phyloP scores from a whole-genome alignment of 2,797 vertebrate genomes.

The Sorex maritimensis region DNA sequence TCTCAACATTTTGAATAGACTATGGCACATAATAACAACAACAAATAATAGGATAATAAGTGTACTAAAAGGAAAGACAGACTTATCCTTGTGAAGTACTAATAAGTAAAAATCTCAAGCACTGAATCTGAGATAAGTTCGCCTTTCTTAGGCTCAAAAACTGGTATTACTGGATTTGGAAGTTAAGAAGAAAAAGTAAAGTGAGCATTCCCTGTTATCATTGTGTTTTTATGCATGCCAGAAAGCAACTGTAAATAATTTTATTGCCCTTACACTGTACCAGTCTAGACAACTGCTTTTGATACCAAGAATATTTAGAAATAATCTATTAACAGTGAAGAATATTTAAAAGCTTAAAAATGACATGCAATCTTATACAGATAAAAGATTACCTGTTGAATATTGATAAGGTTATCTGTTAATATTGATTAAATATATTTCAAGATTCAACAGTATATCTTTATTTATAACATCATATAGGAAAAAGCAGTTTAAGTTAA shows the following conservation, averaged over 20 bases:
- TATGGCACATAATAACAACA: not conserved
- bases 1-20: slow-evolving; percentile 12
- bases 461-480: not conserved
- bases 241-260: slow-evolving; percentile 23
- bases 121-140: not conserved
- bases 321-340: not conserved
- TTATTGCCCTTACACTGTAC: not conserved
- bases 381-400: too few relatives aligned
- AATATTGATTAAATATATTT: not conserved
- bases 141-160: slow-evolving; percentile 35
- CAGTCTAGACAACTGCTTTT: not conserved
- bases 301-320: not conserved
- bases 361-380: not conserved
- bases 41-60: slow-evolving; percentile 7
- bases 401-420: too few relatives aligned
- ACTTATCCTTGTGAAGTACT: not conserved
- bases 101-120: slow-evolving; percentile 7
- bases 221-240: not conserved
- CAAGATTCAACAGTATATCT: slow-evolving; percentile 8
- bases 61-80: slow-evolving; percentile 25
- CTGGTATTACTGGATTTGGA: not conserved
- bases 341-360: slow-evolving; percentile 17
- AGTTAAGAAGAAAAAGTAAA: slow-evolving; percentile 27
- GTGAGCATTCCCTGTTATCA: not conserved
- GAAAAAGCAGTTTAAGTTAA: not conserved